Evolutionary conservation across 1,140 invertebrate genomes (phyloP).

Genomic region (Drosophila willistoni): DNA sequence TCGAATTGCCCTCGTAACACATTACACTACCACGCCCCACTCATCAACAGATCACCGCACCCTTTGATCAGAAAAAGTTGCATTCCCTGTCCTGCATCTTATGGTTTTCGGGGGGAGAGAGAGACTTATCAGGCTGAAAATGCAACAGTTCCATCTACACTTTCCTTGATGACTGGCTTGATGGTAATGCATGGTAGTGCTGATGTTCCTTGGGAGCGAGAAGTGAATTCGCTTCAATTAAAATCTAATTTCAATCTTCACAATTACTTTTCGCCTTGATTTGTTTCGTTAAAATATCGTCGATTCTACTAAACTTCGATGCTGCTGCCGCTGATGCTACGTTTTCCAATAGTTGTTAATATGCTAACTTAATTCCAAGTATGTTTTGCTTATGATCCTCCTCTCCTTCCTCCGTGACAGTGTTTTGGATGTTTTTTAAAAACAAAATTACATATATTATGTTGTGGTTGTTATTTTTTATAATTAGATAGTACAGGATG

Average conservation of each 20-base stretch:
- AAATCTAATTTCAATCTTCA: constrained; percentile 68
- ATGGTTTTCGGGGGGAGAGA: constrained; percentile 55
- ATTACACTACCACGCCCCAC: neutral
- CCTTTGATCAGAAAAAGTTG: constrained; percentile 9
- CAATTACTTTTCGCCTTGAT: constrained; percentile 37
- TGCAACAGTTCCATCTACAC: neutral
- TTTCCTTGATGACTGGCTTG: constrained; percentile 17
- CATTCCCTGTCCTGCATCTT: constrained; percentile 40
- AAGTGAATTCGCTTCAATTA: constrained; percentile 49
- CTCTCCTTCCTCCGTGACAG: constrained; percentile 25
- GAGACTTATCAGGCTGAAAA: constrained; percentile 43
- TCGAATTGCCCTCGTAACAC: constrained; percentile 41
- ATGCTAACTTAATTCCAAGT: constrained; percentile 69
- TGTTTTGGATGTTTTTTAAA: constrained; percentile 80
- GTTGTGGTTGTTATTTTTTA: constrained; percentile 67
- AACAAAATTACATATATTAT: constrained; percentile 82
- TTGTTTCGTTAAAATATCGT: constrained; percentile 42
- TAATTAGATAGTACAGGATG: constrained; percentile 81
- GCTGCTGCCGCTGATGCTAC: constrained; percentile 32
- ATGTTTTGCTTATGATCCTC: constrained; percentile 32
- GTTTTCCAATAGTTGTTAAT: constrained; percentile 53
- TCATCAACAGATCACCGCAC: constrained; percentile 17
- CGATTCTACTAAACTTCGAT: constrained; percentile 31
- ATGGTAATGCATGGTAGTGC: constrained; percentile 26
- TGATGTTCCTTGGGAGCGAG: neutral